A percentile compares a stretch with the other conserved stretches of the same genome.
phyloP scores from a whole-genome alignment of 2,797 vertebrate genomes.

The Sarcoramphus papa region DNA sequence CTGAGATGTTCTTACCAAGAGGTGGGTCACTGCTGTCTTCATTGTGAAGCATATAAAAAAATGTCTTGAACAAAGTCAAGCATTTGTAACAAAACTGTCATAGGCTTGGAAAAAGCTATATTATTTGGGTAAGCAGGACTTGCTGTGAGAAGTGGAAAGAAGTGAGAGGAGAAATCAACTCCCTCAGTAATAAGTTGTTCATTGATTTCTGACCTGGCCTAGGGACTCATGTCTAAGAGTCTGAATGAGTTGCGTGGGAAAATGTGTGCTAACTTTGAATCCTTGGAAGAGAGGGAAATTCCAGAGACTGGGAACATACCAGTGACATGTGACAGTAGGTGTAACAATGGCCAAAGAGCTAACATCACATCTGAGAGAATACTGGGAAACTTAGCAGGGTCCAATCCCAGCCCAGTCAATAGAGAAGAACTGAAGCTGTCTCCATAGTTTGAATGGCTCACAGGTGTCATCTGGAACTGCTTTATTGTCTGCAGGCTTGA shows the following conservation, averaged over 20 bases:
- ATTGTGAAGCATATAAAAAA: background rate
- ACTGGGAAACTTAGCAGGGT: background rate
- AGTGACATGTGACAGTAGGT: background rate
- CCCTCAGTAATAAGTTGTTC: background rate
- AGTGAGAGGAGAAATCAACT: background rate
- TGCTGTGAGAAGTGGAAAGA: background rate
- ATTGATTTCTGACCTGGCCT: background rate
- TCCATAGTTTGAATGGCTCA: background rate
- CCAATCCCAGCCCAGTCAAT: background rate
- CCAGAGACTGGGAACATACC: background rate
- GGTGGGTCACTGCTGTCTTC: background rate
- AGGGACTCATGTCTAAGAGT: background rate
- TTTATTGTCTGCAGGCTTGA: background rate
- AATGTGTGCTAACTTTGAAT: background rate
- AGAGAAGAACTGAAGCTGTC: background rate
- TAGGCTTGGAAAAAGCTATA: background rate
- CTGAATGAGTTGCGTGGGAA: background rate
- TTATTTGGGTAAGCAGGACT: background rate
- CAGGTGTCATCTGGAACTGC: background rate
- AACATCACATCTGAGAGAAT: background rate
- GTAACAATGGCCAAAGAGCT: background rate
- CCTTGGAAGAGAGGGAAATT: background rate
- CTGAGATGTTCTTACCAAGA: background rate
- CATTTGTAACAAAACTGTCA: background rate
- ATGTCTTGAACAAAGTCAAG: background rate